Percentiles rank a stretch among this genome's conserved stretches.
phyloP scores from a whole-genome alignment of 2,888 invertebrate genomes.

The Ectemnius cavifrons region DNA sequence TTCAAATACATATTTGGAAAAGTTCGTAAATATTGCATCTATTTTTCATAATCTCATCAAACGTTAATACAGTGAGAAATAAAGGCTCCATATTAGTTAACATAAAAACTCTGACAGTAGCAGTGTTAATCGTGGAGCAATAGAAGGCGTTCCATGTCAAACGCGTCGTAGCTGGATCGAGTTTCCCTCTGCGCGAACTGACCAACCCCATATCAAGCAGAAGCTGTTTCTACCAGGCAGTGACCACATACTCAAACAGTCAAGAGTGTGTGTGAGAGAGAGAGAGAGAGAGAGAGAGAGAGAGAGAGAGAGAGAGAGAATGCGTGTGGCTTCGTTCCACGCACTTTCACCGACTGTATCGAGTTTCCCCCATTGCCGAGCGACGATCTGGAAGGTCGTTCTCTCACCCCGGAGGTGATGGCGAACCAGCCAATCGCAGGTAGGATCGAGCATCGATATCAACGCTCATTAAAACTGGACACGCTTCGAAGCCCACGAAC shows the following conservation, averaged over 20 bases:
- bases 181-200: conserved; percentile 23
- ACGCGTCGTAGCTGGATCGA: conserved; percentile 26
- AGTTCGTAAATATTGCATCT: no score
- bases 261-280: no score
- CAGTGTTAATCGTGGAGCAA: not conserved
- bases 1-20: no score
- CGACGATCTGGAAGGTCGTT: not conserved
- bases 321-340: conserved; percentile 1
- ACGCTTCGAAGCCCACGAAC: no score
- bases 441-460: not conserved
- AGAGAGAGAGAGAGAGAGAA: not conserved
- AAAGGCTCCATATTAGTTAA: not conserved
- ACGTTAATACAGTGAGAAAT: no score
- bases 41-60: no score
- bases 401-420: not conserved
- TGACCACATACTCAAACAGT: no score
- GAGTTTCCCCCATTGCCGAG: not conserved
- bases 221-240: no score
- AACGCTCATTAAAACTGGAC: not conserved
- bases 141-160: conserved; percentile 38
- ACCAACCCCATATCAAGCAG: conserved; percentile 16
- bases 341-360: conserved; percentile 1
- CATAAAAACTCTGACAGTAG: not conserved
- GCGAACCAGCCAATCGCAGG: not conserved
- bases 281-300: conserved; percentile 8